Percentiles rank a stretch among this genome's conserved stretches.
These are phyloP conservation scores for Malurus splendens DNA, from an alignment of 2,797 vertebrate species.

Conservation along the genomic window DNA sequence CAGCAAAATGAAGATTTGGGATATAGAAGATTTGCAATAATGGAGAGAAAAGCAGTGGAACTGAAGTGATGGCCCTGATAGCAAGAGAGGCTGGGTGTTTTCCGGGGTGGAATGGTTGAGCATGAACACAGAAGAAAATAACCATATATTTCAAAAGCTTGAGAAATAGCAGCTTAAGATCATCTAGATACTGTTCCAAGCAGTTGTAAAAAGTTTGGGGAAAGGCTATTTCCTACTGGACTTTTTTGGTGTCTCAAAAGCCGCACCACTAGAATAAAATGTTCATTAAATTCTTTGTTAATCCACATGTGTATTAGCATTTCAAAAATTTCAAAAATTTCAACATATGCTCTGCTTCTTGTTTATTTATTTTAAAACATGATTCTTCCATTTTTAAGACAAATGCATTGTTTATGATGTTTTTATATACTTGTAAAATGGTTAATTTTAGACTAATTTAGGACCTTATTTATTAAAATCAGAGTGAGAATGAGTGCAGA, in stretches of 20 bases:
- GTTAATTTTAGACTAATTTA: not conserved
- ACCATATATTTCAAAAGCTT: not conserved
- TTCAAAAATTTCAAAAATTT: not conserved
- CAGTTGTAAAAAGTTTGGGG: not conserved
- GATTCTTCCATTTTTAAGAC: not conserved
- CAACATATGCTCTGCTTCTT: not conserved
- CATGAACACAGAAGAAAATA: not conserved
- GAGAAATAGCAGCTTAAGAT: not conserved
- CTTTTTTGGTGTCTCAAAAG: not conserved
- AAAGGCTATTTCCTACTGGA: not conserved
- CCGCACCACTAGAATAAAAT: not conserved
- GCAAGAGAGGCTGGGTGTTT: not conserved
- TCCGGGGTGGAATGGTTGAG: not conserved
- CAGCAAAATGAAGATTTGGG: not conserved
- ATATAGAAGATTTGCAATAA: not conserved
- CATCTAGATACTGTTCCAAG: not conserved
- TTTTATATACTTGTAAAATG: not conserved
- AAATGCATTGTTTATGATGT: not conserved
- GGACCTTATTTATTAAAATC: not conserved
- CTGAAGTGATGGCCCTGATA: not conserved
- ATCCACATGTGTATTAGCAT: not conserved
- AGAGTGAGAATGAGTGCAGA: not conserved
- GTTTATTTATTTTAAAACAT: not conserved
- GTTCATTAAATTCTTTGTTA: not conserved
- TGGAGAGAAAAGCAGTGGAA: not conserved